These are phyloP conservation scores for Drosophila jambulina DNA, from an alignment of 1,140 invertebrate genomes.

Conservation along the genomic window DNA sequence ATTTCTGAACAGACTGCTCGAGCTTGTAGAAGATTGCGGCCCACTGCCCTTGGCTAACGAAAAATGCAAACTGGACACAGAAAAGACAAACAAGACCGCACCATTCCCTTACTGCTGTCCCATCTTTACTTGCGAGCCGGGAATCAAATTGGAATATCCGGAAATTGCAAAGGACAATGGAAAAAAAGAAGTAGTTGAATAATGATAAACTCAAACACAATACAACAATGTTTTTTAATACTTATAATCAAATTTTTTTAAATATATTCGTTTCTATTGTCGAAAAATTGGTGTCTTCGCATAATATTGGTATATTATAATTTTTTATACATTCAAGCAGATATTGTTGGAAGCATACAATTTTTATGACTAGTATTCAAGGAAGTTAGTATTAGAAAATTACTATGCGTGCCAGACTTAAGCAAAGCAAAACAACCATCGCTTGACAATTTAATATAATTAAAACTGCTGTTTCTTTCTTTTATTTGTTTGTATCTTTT, in stretches of 20 bases:
- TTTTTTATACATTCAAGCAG: not conserved
- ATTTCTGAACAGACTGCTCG: slow-evolving; percentile 87
- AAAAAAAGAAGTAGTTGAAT: slow-evolving; percentile 74
- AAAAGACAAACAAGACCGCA: slow-evolving; percentile 95
- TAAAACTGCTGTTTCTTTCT: not conserved
- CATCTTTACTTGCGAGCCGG: slow-evolving; percentile 93
- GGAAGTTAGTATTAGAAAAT: too few relatives aligned
- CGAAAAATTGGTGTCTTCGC: not conserved
- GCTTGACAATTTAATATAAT: not conserved
- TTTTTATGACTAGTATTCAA: too few relatives aligned
- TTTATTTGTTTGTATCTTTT: not conserved
- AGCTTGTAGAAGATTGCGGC: slow-evolving; percentile 95
- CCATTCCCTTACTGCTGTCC: slow-evolving; percentile 94
- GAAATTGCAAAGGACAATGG: slow-evolving; percentile 89
- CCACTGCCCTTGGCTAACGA: slow-evolving; percentile 93
- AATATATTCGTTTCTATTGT: slow-evolving; percentile 26
- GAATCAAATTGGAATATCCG: slow-evolving; percentile 93
- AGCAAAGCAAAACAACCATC: too few relatives aligned
- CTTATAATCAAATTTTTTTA: not conserved
- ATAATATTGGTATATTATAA: not conserved
- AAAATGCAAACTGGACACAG: slow-evolving; percentile 93
- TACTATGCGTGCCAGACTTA: too few relatives aligned
- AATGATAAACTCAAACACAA: not conserved
- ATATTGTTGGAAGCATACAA: not conserved
- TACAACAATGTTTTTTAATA: not conserved